Evolutionary conservation across 2,888 invertebrate species (phyloP).

Genomic region (Nephrotoma appendiculata): DNA sequence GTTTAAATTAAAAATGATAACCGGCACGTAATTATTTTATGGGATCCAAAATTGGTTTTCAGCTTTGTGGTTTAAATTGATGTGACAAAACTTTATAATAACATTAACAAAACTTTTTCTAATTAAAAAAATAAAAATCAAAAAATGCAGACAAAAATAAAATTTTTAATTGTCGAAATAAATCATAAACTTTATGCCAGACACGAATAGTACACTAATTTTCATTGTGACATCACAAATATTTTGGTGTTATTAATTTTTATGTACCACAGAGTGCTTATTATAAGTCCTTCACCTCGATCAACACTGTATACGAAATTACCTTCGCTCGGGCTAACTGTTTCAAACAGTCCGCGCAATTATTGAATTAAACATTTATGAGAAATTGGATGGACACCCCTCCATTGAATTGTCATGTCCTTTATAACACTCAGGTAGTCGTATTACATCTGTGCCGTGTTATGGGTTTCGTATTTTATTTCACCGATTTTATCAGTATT

Average conservation of each 20-base stretch:
- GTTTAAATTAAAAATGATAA: background rate
- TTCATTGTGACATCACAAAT: too few relatives aligned
- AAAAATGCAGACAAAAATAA: background rate
- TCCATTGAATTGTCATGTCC: background rate
- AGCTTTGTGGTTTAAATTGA: background rate
- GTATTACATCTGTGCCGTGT: background rate
- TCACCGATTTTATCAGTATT: background rate
- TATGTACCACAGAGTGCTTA: background rate
- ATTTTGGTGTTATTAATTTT: background rate
- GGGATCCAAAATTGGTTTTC: background rate
- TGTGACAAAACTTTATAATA: background rate
- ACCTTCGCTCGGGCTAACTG: too few relatives aligned
- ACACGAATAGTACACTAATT: background rate
- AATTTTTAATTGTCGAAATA: background rate
- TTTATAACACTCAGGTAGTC: background rate
- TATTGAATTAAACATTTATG: too few relatives aligned
- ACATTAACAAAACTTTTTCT: background rate
- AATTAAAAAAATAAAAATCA: background rate
- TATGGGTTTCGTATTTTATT: background rate
- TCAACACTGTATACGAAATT: too few relatives aligned
- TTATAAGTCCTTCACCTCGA: background rate
- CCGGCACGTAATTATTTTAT: background rate
- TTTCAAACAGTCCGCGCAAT: too few relatives aligned
- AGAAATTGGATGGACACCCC: too few relatives aligned
- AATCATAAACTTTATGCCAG: background rate